Evolutionary conservation across 2,797 vertebrate genomes (phyloP).

Genomic region (Fringilla coelebs): DNA sequence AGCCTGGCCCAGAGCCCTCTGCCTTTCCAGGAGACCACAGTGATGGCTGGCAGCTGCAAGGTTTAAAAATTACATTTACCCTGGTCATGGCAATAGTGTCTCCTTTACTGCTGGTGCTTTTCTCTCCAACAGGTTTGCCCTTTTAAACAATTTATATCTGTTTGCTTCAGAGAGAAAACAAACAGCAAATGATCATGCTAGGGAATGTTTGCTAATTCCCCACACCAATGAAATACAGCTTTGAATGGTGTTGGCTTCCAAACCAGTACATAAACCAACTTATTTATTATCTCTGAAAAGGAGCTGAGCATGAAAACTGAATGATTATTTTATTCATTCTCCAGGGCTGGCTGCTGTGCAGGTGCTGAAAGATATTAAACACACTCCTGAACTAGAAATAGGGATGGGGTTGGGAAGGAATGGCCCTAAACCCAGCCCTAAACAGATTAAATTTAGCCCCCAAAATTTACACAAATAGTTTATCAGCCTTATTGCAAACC

Average conservation of each 20-base stretch:
- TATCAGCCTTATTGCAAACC: neutral
- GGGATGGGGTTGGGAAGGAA: neutral
- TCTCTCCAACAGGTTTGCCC: neutral
- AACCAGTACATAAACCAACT: neutral
- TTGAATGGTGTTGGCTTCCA: neutral
- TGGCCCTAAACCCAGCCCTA: neutral
- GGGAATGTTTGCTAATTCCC: conserved; percentile 16
- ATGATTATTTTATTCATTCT: neutral
- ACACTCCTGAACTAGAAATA: neutral
- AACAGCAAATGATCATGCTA: neutral
- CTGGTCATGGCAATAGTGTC: neutral
- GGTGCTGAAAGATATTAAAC: neutral
- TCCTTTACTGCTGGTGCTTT: neutral
- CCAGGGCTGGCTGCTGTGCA: neutral
- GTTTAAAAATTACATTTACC: neutral
- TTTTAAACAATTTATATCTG: conserved; percentile 19
- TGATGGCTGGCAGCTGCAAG: neutral
- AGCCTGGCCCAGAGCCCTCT: neutral
- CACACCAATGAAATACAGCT: neutral
- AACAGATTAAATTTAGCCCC: neutral
- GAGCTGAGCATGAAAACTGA: neutral
- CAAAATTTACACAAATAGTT: neutral
- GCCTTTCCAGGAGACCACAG: neutral
- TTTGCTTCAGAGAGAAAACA: conserved; percentile 30
- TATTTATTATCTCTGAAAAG: conserved; percentile 27